These are phyloP conservation scores for Crossocerus cetratus DNA, from an alignment of 2,888 invertebrate genomes.

Conservation along the genomic window DNA sequence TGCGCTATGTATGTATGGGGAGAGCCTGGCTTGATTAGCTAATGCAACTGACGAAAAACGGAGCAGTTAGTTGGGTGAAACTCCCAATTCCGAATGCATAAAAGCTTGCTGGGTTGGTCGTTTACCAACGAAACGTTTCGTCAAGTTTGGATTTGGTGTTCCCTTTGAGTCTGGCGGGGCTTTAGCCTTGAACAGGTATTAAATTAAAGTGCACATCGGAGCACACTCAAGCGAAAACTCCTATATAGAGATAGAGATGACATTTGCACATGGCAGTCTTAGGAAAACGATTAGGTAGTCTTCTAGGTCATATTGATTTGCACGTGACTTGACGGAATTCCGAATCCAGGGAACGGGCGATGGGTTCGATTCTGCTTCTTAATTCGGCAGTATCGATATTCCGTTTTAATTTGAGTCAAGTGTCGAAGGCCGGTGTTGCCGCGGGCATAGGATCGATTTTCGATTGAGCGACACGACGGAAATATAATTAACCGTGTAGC, in stretches of 20 bases:
- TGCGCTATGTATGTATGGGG: no score
- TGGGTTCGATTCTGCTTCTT: background rate
- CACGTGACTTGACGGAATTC: background rate
- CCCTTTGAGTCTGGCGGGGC: background rate
- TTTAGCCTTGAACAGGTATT: no score
- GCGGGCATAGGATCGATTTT: background rate
- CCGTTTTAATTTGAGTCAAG: background rate
- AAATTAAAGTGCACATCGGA: no score
- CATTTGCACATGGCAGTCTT: no score
- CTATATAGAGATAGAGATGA: no score
- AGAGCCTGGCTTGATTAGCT: conserved; percentile 27
- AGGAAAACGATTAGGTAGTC: no score
- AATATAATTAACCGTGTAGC: conserved; percentile 1
- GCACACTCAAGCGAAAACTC: no score
- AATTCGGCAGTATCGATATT: background rate
- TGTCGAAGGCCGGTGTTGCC: background rate
- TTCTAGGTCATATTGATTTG: background rate
- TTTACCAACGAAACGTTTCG: background rate
- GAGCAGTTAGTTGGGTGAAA: conserved; percentile 12
- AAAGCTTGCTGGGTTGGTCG: conserved; percentile 5
- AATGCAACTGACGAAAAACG: conserved; percentile 24
- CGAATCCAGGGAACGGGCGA: background rate
- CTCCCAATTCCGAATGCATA: background rate
- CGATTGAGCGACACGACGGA: conserved; percentile 1
- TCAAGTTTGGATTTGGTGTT: conserved; percentile 2